Evolutionary conservation across 2,113 vertebrate species (phyloP).

Genomic region (Promerops cafer): DNA sequence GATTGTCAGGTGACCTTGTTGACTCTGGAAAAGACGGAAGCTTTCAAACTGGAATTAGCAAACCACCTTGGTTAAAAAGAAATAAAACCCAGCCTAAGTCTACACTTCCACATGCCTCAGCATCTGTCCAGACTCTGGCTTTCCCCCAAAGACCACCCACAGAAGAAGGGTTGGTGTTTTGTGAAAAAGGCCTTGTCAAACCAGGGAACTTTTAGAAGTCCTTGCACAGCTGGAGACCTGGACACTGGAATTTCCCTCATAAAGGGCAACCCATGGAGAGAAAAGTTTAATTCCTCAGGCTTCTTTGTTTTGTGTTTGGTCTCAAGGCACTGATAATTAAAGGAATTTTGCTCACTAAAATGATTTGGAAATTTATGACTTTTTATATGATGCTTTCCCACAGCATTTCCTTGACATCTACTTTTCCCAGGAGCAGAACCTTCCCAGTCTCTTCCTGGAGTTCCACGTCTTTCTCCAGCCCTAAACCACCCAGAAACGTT

Average conservation of each 20-base stretch:
- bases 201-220: background rate
- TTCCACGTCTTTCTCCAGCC: background rate
- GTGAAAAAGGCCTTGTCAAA: background rate
- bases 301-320: background rate
- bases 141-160: background rate
- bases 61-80: background rate
- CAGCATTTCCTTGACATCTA: background rate
- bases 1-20: background rate
- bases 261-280: background rate
- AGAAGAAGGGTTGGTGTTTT: rapidly evolving
- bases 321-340: background rate
- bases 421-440: background rate
- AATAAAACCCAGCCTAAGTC: background rate
- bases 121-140: background rate
- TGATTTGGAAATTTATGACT: background rate
- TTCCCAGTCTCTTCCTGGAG: background rate
- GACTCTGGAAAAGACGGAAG: background rate
- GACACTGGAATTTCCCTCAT: background rate
- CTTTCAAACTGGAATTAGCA: background rate
- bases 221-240: background rate
- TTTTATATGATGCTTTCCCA: rapidly evolving
- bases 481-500: background rate
- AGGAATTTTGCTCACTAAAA: background rate
- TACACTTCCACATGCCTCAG: background rate
- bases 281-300: background rate